Conservation (phyloP, 2,888 invertebrate genomes). For the Leucophenga montana region DNA sequence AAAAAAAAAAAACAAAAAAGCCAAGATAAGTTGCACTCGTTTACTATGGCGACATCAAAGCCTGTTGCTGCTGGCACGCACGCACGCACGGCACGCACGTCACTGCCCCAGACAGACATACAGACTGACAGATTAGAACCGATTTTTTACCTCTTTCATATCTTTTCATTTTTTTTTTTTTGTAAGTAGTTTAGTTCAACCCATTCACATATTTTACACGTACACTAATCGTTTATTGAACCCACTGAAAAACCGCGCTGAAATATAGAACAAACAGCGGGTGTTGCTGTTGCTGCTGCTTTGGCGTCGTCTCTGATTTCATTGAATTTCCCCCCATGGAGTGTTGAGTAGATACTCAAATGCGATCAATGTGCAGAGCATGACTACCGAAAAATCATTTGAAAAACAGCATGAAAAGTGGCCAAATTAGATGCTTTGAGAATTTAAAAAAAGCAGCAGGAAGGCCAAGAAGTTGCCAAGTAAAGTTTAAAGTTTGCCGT, state of each 20-base stretch:
- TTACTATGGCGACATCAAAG: slow-evolving; percentile 49
- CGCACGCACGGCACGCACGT: slow-evolving; percentile 22
- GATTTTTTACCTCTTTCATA: background rate
- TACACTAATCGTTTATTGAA: slow-evolving; percentile 63
- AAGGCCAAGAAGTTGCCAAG: slow-evolving; percentile 17
- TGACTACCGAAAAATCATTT: slow-evolving; percentile 25
- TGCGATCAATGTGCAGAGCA: background rate
- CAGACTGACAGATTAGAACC: slow-evolving; percentile 50
- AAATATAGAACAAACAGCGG: slow-evolving; percentile 25
- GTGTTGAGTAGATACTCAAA: background rate
- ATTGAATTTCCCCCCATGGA: background rate
- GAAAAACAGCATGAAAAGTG: slow-evolving; percentile 18
- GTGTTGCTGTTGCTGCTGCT: slow-evolving; percentile 16
- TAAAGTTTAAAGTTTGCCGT: background rate
- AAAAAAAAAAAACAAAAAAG: slow-evolving; percentile 51
- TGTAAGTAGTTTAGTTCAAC: background rate
- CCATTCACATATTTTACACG: slow-evolving; percentile 1
- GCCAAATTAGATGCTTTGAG: slow-evolving; percentile 12
- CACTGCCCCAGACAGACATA: slow-evolving; percentile 28
- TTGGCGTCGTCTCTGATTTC: background rate
- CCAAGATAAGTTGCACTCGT: slow-evolving; percentile 62
- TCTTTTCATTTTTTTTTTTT: background rate
- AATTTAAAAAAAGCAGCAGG: too few relatives aligned
- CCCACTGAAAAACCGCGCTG: slow-evolving; percentile 44
- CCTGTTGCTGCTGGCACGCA: slow-evolving; percentile 14